Conservation (phyloP, 2,113 vertebrate species). For the Neomonachus schauinslandi region DNA sequence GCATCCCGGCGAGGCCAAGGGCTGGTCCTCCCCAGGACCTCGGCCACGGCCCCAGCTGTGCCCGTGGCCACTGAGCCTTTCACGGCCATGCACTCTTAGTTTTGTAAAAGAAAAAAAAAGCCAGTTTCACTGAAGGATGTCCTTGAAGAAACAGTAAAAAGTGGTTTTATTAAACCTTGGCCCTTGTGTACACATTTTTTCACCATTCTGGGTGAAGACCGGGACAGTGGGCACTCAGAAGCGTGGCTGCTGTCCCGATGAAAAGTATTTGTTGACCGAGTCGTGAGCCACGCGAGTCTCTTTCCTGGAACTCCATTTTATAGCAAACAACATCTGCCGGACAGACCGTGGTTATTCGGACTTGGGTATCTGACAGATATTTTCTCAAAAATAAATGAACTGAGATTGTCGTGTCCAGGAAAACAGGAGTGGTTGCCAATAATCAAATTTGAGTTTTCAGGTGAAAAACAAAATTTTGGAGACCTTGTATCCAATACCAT, state of each 20-base stretch:
- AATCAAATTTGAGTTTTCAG: background rate
- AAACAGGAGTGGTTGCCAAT: background rate
- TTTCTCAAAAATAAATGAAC: background rate
- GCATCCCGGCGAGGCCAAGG: rapidly evolving
- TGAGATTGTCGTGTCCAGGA: background rate
- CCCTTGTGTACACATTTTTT: background rate
- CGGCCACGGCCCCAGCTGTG: rapidly evolving
- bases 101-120: background rate
- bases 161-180: background rate
- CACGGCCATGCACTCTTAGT: background rate
- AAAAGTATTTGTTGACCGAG: background rate
- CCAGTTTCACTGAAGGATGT: background rate
- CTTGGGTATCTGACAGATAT: background rate
- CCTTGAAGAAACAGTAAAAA: background rate
- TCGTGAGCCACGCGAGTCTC: no score
- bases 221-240: no score
- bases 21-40: background rate
- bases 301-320: rapidly evolving
- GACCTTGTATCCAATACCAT: background rate
- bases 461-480: background rate
- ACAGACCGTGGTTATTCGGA: background rate
- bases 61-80: rapidly evolving
- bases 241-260: rapidly evolving
- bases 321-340: background rate
- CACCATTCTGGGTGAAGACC: background rate